phyloP scores from a whole-genome alignment of 2,888 invertebrate species.

The Clivina fossor region DNA sequence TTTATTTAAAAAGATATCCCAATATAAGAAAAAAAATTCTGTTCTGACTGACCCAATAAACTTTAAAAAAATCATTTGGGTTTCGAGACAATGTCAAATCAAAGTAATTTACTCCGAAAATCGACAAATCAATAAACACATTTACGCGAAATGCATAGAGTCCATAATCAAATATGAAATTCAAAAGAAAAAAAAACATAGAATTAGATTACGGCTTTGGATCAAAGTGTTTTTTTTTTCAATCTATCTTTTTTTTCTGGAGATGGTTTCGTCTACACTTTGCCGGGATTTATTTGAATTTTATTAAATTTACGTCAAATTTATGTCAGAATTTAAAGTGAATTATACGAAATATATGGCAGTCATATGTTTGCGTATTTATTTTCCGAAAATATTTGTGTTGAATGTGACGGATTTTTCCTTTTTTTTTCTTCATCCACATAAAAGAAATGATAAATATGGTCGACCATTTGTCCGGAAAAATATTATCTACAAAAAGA shows the following conservation, averaged over 20 bases:
- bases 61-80: background rate
- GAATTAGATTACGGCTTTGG: conserved; percentile 2
- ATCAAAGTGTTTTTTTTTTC: background rate
- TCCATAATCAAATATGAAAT: background rate
- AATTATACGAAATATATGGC: background rate
- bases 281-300: background rate
- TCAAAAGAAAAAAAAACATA: background rate
- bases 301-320: background rate
- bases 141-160: background rate
- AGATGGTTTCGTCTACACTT: no score
- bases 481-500: no score
- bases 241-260: background rate
- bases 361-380: background rate
- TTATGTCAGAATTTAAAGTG: background rate
- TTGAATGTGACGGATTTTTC: background rate
- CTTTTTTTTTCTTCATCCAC: background rate
- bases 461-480: no score
- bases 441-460: no score
- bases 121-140: background rate
- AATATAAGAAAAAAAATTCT: no score
- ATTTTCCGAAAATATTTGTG: background rate
- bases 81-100: background rate
- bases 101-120: background rate
- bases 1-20: no score
- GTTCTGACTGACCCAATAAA: background rate